Base-by-base conservation (phyloP, 2,888 invertebrate species). In the Chirona hameri region DNA sequence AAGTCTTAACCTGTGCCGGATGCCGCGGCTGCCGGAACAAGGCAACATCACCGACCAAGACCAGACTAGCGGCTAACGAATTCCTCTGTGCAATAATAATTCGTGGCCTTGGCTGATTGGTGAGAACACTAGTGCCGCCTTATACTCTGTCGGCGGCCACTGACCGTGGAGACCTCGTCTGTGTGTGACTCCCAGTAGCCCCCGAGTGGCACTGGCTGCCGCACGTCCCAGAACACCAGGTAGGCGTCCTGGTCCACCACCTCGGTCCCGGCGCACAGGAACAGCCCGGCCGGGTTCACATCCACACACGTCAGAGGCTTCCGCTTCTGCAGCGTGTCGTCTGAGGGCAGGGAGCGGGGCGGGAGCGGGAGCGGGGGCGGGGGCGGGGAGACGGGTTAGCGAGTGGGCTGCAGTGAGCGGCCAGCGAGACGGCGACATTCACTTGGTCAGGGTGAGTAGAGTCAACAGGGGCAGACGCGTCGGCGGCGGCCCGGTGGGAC, bases 131-230 rank as follows among this genome's bases (percentile, higher is more conserved):
- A 39, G 39, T 39, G 39, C 2, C 39, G 39, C 39, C 39, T 39
- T 39, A 39, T 39, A 39, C 39, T 39, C 39, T 39, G 39, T 39
- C 31, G 46, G 46, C 69, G 3, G 82, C 15, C 21, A 82, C 48
- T 24, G 7, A 52, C 80, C 80, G 92, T 91, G 14, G 94, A 93
- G 27, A 96, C 91, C 87, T 95, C 95, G 87, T 95, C 94, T 83
- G 92, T 91, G 87, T 96, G 95, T 12, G 93, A 92, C 86, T 95
- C 93, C 92, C 93, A 93, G 87, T 95, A 96, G 0, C 93, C 93
- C 0, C 95, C 95, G 2, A 94, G 88, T 21, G 93, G 89, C 85
- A 87, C 87, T 60, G 86, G 86, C 69, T 88, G 87, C 84, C 95
- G 90, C 39, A 92, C 89, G 88, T 96, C 96, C 92, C 94, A 95